Evolutionary conservation across 2,888 invertebrate genomes (phyloP), one percentile per base, ranked within the genome.

Genomic region (Andrena hattorfiana): DNA sequence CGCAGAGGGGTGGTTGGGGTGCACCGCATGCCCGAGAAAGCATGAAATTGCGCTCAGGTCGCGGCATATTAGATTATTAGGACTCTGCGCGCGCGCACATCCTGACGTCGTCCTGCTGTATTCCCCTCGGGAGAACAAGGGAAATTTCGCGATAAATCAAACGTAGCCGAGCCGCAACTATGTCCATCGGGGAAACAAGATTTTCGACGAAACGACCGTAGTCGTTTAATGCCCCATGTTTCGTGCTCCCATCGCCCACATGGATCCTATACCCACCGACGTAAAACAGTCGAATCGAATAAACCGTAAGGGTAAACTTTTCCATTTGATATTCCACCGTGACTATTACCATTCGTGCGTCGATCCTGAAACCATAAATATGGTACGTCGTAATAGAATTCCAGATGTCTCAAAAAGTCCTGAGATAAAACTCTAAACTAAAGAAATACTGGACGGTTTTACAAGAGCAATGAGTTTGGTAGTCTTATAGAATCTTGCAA

Each of bases 21-120:
- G 67, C 13, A 35, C 67, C 70, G 69, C 81, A 84, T 81, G 88
- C 84, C 86, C 81, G 84, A 84, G 88, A 85, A 84, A 84, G 87
- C 90, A 86, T 90, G 90, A 90, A 90, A 90, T 90, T 90, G 86
- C 81, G 83, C 81, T 77, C 75, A 71, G 87, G 82, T 88, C 84
- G 87, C 87, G 85, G 78, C 77, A 84, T 88, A 88, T 88, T 85
- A 84, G 88, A 88, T 88, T 88, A 88, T 88, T 89, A 88, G 85
- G 81, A 85, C 70, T 81, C 77, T 67, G 67, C 62, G 70, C 67
- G 77, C 72, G 67, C 67, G 68, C 73, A 78, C 74, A 81, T 79
- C 78, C 72, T 62, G 63, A 70, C 77, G 70, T 78, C 71, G 62
- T 77, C 74, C 75, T 62, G 54, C 51, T 75, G 67, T 69, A 77